These are phyloP conservation scores for Pachypsylla venusta DNA, from an alignment of 1,140 invertebrate species.

Conservation along the genomic window DNA sequence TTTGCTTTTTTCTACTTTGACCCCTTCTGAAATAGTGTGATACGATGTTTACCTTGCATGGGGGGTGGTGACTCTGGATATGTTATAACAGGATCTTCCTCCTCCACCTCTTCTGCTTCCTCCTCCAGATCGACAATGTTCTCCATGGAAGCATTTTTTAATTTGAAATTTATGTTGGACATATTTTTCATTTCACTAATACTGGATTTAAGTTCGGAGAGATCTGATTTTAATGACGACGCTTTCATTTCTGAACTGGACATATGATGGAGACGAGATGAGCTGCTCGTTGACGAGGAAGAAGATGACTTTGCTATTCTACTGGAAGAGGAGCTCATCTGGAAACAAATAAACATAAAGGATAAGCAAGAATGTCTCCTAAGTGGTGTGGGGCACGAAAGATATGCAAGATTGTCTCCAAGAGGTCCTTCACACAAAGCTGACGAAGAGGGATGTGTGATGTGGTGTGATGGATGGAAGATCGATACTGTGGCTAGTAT, in stretches of 20 bases:
- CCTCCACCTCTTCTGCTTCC: slow-evolving; percentile 26
- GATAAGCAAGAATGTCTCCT: no score
- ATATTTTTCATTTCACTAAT: slow-evolving; percentile 59
- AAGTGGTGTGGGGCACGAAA: no score
- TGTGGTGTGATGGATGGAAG: no score
- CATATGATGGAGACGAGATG: background rate
- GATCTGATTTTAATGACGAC: slow-evolving; percentile 48
- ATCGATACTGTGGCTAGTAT: no score
- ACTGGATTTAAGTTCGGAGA: slow-evolving; percentile 54
- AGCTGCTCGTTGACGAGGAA: slow-evolving; percentile 35
- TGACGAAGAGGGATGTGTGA: no score
- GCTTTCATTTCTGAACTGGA: background rate
- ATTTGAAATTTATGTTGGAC: slow-evolving; percentile 32
- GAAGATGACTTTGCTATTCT: slow-evolving; percentile 28
- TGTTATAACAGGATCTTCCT: slow-evolving; percentile 9
- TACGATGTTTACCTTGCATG: background rate
- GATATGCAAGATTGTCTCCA: no score
- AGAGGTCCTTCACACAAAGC: no score
- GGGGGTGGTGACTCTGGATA: slow-evolving; percentile 1
- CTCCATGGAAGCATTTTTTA: slow-evolving; percentile 27
- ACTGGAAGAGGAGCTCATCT: background rate
- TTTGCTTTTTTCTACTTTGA: no score
- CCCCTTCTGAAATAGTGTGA: no score
- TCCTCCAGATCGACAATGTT: slow-evolving; percentile 49
- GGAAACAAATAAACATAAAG: no score